Base-by-base conservation (phyloP, 2,888 invertebrate species). In the Drosophila fungiperda region DNA sequence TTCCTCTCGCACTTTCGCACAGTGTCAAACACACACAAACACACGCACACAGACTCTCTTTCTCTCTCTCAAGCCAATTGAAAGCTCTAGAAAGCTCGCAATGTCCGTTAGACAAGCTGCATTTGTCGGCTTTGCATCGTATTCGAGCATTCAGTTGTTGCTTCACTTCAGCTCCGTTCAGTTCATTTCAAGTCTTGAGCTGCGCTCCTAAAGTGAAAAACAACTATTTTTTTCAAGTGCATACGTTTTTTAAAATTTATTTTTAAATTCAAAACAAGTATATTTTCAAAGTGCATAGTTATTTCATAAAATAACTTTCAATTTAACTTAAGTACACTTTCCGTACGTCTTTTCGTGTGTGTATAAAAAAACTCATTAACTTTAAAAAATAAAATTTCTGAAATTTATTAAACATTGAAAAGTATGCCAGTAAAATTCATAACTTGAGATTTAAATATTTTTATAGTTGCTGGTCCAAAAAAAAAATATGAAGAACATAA, bases 111-210 rank as follows among this genome's bases (percentile, higher is more conserved):
- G 64, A 79, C 75, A 40, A 40, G 36, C 63, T 78, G 80, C 73
- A 80, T 54, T 72, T 76, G 72, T 76, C 80, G 78, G 80, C 86
- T 86, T 83, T 68, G 64, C 65, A 76, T 66, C 48, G 32, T 12
- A 32, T 66, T 67, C 69, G 70, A 54, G 59, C 72, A 69, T 63
- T 87, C 89, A 85, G 87, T 85, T 85, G 89, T 89, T 85, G 85
- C 85, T 89, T 89, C 87, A 85, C 89, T 60, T 84, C 82, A 84
- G 87, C 82, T 80, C 78, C 54, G 73, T 79, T 72, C 84, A 89
- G 89, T 89, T 87, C 58, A 71, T 40, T 40, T 49, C 49, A 58
- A 36, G 38, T 29, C 12, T 57, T 66, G 66, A 68, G 62, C 49
- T 76, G 68, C 57, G 66, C 63, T 49, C n/a, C 7, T 35, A 26